A percentile compares a stretch with the other conserved stretches of the same genome.
Evolutionary conservation across 2,797 vertebrate genomes (phyloP).

Genomic region (Trichosurus vulpecula): DNA sequence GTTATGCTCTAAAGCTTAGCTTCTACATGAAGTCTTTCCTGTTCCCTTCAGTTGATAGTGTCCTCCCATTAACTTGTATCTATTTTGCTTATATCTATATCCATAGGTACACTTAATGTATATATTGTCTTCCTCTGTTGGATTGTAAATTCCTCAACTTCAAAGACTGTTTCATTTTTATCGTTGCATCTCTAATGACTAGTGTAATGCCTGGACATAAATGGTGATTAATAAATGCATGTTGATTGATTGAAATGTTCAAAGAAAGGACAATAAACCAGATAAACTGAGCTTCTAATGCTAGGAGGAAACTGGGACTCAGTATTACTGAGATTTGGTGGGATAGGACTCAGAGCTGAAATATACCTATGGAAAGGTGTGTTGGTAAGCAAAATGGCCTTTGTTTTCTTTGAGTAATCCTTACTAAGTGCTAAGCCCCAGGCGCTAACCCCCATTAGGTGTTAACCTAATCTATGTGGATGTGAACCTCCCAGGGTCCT

Average conservation of each 20-base stretch:
- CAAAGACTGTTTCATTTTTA: not conserved
- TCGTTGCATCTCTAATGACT: not conserved
- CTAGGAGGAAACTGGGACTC: not conserved
- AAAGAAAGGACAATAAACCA: not conserved
- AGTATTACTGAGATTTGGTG: not conserved
- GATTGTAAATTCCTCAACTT: not conserved
- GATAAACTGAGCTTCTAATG: not conserved
- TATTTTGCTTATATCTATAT: not conserved
- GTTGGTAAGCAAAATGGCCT: too few species aligned
- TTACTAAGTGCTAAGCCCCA: too few species aligned
- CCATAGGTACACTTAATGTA: not conserved
- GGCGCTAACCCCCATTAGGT: too few species aligned
- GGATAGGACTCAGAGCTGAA: not conserved
- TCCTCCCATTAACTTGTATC: not conserved
- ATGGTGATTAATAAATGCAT: not conserved
- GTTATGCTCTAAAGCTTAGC: not conserved
- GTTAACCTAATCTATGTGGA: too few species aligned
- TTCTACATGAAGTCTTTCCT: not conserved
- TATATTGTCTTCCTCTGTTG: not conserved
- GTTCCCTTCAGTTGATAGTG: not conserved
- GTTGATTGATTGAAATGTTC: not conserved
- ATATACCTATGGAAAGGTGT: not conserved
- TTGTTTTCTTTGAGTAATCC: too few species aligned
- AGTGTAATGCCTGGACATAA: not conserved
- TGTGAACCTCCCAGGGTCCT: too few species aligned